Conservation (phyloP, 2,888 invertebrate genomes). For the Cosmia trapezina region DNA sequence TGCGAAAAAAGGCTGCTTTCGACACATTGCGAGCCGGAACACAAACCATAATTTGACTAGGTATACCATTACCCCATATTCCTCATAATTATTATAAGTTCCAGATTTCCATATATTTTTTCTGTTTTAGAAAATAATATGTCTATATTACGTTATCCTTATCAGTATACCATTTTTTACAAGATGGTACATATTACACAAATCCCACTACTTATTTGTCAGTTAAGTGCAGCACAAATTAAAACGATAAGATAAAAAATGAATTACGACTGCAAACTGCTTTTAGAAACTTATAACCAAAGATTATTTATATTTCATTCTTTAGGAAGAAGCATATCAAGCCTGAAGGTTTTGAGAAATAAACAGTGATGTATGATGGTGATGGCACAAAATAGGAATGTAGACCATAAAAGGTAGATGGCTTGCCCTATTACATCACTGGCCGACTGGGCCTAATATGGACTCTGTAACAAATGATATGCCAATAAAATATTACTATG, state of each 20-base stretch:
- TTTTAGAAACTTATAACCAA: slow-evolving; percentile 8
- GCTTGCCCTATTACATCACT: no score
- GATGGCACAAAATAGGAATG: no score
- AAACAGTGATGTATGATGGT: neutral
- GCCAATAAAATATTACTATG: neutral
- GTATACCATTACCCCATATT: neutral
- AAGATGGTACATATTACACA: slow-evolving; percentile 5
- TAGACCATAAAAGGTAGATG: no score
- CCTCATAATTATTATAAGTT: neutral
- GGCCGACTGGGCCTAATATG: no score
- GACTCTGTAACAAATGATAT: no score
- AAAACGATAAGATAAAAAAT: slow-evolving; percentile 46
- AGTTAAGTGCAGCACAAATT: slow-evolving; percentile 34
- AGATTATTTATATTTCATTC: slow-evolving; percentile 21
- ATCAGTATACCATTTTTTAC: slow-evolving; percentile 20
- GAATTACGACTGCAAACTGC: slow-evolving; percentile 3
- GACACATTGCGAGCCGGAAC: no score
- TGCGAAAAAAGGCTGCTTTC: neutral
- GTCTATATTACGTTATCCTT: neutral
- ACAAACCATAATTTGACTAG: no score
- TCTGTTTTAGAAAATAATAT: no score
- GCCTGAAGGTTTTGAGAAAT: neutral
- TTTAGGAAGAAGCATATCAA: neutral
- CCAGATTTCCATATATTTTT: no score
- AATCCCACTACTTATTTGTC: slow-evolving; percentile 43